phyloP scores from a whole-genome alignment of 2,797 vertebrate genomes.

The Macropus fuliginosus region DNA sequence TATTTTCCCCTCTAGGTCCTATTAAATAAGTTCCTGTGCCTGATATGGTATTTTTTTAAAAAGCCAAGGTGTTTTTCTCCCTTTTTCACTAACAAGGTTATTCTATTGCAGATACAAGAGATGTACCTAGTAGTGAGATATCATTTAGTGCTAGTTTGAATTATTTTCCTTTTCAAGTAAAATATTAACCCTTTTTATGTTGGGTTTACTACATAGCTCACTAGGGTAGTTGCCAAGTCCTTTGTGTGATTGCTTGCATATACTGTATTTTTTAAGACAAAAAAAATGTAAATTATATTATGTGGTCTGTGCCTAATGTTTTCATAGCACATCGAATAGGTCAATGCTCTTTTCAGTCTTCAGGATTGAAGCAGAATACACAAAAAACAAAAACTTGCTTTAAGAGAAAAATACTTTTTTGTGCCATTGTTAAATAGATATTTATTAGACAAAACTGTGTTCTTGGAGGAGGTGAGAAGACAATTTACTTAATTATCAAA shows the following conservation, averaged over 20 bases:
- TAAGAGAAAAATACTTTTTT: slow-evolving; percentile 79
- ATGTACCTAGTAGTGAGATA: slow-evolving; percentile 34
- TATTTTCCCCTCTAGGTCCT: slow-evolving; percentile 29
- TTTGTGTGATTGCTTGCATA: slow-evolving; percentile 80
- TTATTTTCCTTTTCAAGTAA: slow-evolving; percentile 54
- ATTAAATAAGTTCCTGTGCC: slow-evolving; percentile 49
- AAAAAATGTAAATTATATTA: slow-evolving; percentile 76
- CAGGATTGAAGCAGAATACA: slow-evolving; percentile 69
- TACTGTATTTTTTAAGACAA: slow-evolving; percentile 73
- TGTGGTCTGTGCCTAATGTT: slow-evolving; percentile 84
- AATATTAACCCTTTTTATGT: slow-evolving; percentile 71
- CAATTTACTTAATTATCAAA: slow-evolving; percentile 71
- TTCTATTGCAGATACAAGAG: slow-evolving; percentile 53
- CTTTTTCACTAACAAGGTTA: slow-evolving; percentile 65
- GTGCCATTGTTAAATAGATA: slow-evolving; percentile 78
- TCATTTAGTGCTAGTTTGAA: slow-evolving; percentile 54
- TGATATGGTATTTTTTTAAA: slow-evolving; percentile 59
- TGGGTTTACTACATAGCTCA: slow-evolving; percentile 74
- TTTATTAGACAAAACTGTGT: slow-evolving; percentile 74
- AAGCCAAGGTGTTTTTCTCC: background rate
- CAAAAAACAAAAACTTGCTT: slow-evolving; percentile 71
- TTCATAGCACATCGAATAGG: slow-evolving; percentile 79
- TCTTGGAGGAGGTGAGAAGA: slow-evolving; percentile 70
- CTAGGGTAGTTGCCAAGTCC: slow-evolving; percentile 69
- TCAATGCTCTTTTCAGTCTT: slow-evolving; percentile 74